A percentile compares a stretch with the other conserved stretches of the same genome.
Evolutionary conservation across 2,113 vertebrate species (phyloP).

Genomic region (Parotia lawesii): DNA sequence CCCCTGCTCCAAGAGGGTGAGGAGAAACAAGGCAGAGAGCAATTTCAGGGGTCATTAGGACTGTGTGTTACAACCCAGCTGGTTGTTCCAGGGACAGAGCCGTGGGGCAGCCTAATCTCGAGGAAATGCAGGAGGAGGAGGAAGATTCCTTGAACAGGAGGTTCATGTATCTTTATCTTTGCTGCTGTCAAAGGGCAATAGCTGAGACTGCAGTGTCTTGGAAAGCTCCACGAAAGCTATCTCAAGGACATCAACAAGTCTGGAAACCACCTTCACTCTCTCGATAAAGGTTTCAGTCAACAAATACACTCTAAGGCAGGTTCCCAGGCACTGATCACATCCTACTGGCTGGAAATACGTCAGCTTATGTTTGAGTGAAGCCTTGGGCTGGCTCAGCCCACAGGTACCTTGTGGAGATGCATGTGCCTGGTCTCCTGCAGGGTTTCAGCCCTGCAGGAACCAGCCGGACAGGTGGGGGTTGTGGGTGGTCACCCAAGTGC

Average conservation of each 20-base stretch:
- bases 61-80: background rate
- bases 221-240: background rate
- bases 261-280: conserved; percentile 53
- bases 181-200: conserved; percentile 56
- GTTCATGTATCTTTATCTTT: conserved; percentile 18
- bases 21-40: background rate
- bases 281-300: conserved; percentile 35
- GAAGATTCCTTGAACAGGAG: background rate
- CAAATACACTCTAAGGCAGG: background rate
- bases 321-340: background rate
- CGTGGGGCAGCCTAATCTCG: background rate
- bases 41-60: background rate
- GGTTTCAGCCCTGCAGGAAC: background rate
- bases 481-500: background rate
- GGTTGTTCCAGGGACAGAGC: background rate
- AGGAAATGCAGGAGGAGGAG: background rate
- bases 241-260: background rate
- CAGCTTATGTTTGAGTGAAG: background rate
- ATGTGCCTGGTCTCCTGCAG: background rate
- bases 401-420: background rate
- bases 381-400: background rate
- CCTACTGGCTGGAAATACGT: background rate
- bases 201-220: conserved; percentile 4
- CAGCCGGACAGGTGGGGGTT: background rate
- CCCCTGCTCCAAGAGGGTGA: background rate